phyloP scores from a whole-genome alignment of 2,888 invertebrate species.

The Cheilosia vernalis region DNA sequence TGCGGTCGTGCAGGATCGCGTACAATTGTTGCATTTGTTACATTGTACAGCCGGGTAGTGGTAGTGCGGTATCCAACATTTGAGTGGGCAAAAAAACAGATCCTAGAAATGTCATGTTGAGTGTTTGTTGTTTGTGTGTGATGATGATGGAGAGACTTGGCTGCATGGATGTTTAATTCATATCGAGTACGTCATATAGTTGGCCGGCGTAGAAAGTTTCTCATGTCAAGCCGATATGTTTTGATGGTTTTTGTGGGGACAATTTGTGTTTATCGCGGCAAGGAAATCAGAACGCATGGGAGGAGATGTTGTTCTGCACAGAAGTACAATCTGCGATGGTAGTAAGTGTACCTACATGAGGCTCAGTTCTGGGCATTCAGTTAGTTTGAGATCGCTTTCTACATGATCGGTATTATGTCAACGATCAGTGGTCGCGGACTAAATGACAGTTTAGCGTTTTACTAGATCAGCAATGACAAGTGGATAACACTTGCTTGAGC shows the following conservation, averaged over 20 bases:
- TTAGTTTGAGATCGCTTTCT: not conserved
- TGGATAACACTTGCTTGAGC: too few species aligned
- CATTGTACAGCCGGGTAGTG: conserved; percentile 1
- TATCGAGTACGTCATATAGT: conserved; percentile 61
- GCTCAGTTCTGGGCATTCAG: too few species aligned
- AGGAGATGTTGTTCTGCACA: not conserved
- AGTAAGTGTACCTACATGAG: too few species aligned
- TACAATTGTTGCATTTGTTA: conserved; percentile 24
- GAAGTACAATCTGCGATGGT: too few species aligned
- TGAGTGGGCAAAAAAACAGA: conserved; percentile 49
- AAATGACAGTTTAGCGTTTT: too few species aligned
- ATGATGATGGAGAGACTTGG: conserved; percentile 64
- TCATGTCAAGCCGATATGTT: conserved; percentile 31
- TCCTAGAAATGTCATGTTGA: conserved; percentile 51
- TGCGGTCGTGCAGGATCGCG: conserved; percentile 22
- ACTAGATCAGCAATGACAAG: too few species aligned
- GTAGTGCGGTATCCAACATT: conserved; percentile 21
- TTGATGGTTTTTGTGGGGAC: conserved; percentile 17
- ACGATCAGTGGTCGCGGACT: too few species aligned
- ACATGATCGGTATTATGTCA: not conserved
- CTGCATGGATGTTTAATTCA: conserved; percentile 65
- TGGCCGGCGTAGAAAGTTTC: conserved; percentile 58
- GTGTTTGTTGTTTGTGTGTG: conserved; percentile 52
- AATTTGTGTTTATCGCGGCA: conserved; percentile 30
- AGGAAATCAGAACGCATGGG: conserved; percentile 3